Evolutionary conservation across 1,140 invertebrate species (phyloP), one percentile per base, ranked within the genome.

Genomic region (Drosophila setifemur): DNA sequence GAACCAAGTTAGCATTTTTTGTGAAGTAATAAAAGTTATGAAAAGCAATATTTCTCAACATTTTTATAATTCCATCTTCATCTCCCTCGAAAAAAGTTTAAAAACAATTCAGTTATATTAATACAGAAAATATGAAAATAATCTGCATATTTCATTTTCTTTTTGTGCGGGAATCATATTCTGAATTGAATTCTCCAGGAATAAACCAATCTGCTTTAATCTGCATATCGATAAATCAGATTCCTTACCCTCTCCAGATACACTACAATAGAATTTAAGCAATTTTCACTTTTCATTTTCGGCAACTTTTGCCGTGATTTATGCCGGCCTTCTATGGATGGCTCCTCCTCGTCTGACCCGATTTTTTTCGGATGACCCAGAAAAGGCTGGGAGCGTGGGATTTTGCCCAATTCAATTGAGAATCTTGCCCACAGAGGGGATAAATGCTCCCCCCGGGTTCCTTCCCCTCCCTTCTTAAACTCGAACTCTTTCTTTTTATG

Each of bases 231-330:
- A 33, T 54, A 63, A 69, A 69, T 69, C 57, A 70, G 21, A 37
- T 54, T 18, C 18, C 12, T 23, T 2, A 5, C 9, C 1, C 19
- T 18, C 2, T n/a, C n/a, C n/a, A n/a, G 19, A 14, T 58, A 19
- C 18, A 21, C 25, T 47, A 9, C 12, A 48, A 47, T 68, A 28
- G 23, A 49, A 42, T 50, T 49, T 21, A 28, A 39, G 40, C 48
- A 33, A 61, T 53, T 71, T 72, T 72, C 68, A 49, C 67, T 71
- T 71, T 71, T 71, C 67, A 61, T 37, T 40, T 68, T 67, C 26
- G 16, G 19, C 35, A 76, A 76, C 79, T 85, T 83, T 76, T 57
- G 21, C 70, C 48, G 37, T 79, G 79, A 85, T 83, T 83, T 85
- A 83, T 85, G 35, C 29, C n/a, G 28, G 19, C 25, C 39, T 43